Evolutionary conservation across 1,140 invertebrate genomes (phyloP), one percentile per base, ranked within the genome.

Genomic region (Oscheius sp.): DNA sequence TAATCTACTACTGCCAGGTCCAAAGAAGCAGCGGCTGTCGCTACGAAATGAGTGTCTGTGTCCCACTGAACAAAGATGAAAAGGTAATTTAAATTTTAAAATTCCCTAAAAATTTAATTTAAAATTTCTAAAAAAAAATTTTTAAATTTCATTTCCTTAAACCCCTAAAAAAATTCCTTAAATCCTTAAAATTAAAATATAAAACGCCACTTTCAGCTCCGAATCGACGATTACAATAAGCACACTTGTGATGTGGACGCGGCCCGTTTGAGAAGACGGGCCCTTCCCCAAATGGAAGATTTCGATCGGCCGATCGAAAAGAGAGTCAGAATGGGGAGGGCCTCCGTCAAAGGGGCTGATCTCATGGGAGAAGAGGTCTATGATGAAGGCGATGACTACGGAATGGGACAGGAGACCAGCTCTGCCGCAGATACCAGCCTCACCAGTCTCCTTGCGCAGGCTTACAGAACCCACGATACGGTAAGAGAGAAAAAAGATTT

Each of bases 1-100:
- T 55, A 15, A 55, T 55, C 49, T 55, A 55, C 49, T 55, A 55
- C 49, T 55, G 49, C 23, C 49, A 55, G 49, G 49, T 55, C 15
- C 49, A 55, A 26, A 55, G 49, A 23, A 55, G 49, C 49, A 55
- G 7, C 7, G 23, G 23, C 49, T 55, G 49, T 55, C 7, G 23
- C 7, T 55, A 55, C 49, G 49, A 55, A 26, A 55, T 55, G 49
- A 55, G 49, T 23, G 4, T 55, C 49, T 55, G 49, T 23, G 49
- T 55, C 7, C 49, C 49, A 7, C 49, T 55, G 7, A 23, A 55
- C 49, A 15, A 15, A 26, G 23, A 55, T 4, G 49, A 55, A 23
- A 55, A 55, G 49, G 49, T 55, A 26, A 55, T 7, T n/a, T n/a
- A n/a, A n/a, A n/a, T n/a, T n/a, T n/a, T n/a, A n/a, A n/a, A n/a